phyloP scores from a whole-genome alignment of 2,888 invertebrate species.

The Pinctada fucata region DNA sequence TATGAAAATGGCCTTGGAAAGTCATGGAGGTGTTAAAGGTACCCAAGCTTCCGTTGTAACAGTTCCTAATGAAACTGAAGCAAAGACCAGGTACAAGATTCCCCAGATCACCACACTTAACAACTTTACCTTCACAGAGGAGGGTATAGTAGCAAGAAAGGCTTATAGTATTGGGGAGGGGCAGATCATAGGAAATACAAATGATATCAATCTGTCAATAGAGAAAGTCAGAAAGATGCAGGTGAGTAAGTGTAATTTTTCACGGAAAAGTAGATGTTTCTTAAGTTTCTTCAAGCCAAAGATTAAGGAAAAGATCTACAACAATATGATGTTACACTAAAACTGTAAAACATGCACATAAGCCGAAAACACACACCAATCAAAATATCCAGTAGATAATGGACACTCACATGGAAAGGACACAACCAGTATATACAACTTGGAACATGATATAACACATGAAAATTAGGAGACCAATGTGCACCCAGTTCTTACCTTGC shows the following conservation, averaged over 20 bases:
- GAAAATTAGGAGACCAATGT: too few species aligned
- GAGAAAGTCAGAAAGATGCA: conserved; percentile 1
- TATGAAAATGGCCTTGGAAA: conserved; percentile 22
- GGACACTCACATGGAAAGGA: too few species aligned
- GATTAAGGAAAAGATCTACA: too few species aligned
- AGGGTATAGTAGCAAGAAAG: conserved; percentile 1
- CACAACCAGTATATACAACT: too few species aligned
- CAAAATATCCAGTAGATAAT: too few species aligned
- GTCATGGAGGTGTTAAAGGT: conserved; percentile 12
- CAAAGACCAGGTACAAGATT: conserved; percentile 12
- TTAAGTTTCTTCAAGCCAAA: too few species aligned
- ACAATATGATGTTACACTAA: not conserved
- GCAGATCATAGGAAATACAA: not conserved
- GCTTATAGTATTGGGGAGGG: conserved; percentile 15
- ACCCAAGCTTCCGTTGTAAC: conserved; percentile 10
- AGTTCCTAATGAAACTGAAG: conserved; percentile 2
- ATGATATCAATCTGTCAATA: not conserved
- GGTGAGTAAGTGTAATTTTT: not conserved
- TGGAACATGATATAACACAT: too few species aligned
- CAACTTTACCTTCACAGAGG: conserved; percentile 1
- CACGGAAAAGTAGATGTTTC: too few species aligned
- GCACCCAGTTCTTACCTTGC: too few species aligned
- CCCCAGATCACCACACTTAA: conserved; percentile 10
- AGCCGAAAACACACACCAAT: too few species aligned
- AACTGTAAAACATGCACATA: too few species aligned